Conservation (phyloP, 1,140 invertebrate genomes). For the Brachionus angularis region DNA sequence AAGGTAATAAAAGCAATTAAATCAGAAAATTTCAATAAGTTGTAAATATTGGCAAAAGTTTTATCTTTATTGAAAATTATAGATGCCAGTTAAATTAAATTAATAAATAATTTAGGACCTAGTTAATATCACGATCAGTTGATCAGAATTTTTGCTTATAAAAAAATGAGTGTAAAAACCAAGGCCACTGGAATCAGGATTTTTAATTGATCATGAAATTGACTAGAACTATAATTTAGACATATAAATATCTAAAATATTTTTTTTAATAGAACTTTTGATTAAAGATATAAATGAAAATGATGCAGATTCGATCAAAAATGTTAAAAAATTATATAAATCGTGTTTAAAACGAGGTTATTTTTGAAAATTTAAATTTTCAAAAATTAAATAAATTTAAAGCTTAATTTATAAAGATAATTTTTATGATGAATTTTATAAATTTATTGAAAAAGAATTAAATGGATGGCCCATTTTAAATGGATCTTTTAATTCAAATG, state of each 20-base stretch:
- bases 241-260: neutral
- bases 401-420: neutral
- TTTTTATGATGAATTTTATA: neutral
- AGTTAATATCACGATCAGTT: too few relatives aligned
- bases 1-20: too few relatives aligned
- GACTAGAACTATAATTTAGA: too few relatives aligned
- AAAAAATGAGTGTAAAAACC: too few relatives aligned
- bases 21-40: too few relatives aligned
- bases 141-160: too few relatives aligned
- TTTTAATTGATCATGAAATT: too few relatives aligned
- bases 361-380: neutral
- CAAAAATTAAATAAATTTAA: neutral
- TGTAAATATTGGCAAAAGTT: too few relatives aligned
- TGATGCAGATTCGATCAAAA: neutral
- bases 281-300: neutral
- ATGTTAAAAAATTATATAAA: neutral
- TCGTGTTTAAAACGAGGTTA: neutral
- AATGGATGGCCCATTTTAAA: slow-evolving; percentile 4
- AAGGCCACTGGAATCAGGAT: too few relatives aligned
- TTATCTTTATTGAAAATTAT: too few relatives aligned
- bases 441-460: neutral
- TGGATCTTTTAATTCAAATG: neutral
- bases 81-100: too few relatives aligned
- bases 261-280: neutral
- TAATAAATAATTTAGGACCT: too few relatives aligned